Percentiles rank a stretch among this genome's conserved stretches.
phyloP scores from a whole-genome alignment of 2,888 invertebrate genomes.

The Rhamnusium bicolor region DNA sequence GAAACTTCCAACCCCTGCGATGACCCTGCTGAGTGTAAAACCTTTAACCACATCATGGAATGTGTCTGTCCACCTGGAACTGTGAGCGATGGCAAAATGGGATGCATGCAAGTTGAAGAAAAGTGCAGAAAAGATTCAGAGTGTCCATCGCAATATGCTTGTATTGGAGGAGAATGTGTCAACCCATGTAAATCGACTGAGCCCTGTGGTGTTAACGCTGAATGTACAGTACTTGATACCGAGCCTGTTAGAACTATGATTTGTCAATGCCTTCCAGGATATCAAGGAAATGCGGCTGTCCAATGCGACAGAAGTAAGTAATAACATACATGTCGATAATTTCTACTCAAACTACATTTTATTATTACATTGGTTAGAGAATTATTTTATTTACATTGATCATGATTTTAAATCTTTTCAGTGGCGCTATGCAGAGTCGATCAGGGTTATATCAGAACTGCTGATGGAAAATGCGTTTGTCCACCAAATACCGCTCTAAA shows the following conservation, averaged over 20 bases:
- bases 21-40: constrained; percentile 83
- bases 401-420: not conserved
- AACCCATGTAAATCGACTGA: constrained; percentile 86
- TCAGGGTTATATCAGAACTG: constrained; percentile 79
- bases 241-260: constrained; percentile 90
- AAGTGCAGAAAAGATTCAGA: constrained; percentile 86
- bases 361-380: no score
- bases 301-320: constrained; percentile 86
- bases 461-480: constrained; percentile 82
- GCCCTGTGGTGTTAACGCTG: constrained; percentile 87
- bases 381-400: no score
- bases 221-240: constrained; percentile 86
- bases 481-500: constrained; percentile 85
- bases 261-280: constrained; percentile 89
- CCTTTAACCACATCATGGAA: constrained; percentile 83
- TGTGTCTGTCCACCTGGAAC: constrained; percentile 88
- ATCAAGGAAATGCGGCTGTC: constrained; percentile 88
- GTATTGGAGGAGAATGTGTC: constrained; percentile 85
- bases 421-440: constrained; percentile 78
- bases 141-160: constrained; percentile 88
- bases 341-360: no score
- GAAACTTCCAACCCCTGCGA: constrained; percentile 79
- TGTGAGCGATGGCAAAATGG: constrained; percentile 76
- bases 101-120: constrained; percentile 76
- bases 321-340: not conserved